Evolutionary conservation across 2,113 vertebrate species (phyloP).

Genomic region (Pteruthius melanotis): DNA sequence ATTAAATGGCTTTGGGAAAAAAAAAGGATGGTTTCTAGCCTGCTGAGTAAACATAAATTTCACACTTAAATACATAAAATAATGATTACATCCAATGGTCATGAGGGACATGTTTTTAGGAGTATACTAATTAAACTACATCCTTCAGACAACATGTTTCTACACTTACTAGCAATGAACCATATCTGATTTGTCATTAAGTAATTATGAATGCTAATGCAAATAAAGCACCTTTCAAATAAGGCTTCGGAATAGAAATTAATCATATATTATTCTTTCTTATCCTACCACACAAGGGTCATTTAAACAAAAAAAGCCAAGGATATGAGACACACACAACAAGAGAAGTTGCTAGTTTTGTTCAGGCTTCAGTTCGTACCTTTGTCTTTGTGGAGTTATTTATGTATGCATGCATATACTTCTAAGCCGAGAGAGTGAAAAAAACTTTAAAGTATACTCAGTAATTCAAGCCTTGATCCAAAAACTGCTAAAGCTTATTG

Average conservation of each 20-base stretch:
- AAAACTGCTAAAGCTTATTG: background rate
- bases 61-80: constrained; percentile 88
- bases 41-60: constrained; percentile 81
- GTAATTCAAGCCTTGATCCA: background rate
- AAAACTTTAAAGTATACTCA: background rate
- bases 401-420: background rate
- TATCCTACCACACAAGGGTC: constrained; percentile 68
- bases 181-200: constrained; percentile 98
- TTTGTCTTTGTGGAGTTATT: background rate
- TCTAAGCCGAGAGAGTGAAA: background rate
- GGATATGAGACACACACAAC: background rate
- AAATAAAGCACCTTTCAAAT: constrained; percentile 92
- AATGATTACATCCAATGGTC: constrained; percentile 81
- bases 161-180: constrained; percentile 88
- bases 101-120: constrained; percentile 86
- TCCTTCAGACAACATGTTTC: constrained; percentile 87
- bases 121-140: constrained; percentile 91
- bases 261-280: constrained; percentile 75
- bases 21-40: constrained; percentile 17
- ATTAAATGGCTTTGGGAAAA: constrained; percentile 46
- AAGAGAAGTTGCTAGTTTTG: background rate
- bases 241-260: constrained; percentile 71
- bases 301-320: constrained; percentile 63
- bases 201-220: constrained; percentile 98
- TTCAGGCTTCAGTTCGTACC: background rate